Evolutionary conservation across 2,113 vertebrate species (phyloP).

Genomic region (Falcunculus frontatus): DNA sequence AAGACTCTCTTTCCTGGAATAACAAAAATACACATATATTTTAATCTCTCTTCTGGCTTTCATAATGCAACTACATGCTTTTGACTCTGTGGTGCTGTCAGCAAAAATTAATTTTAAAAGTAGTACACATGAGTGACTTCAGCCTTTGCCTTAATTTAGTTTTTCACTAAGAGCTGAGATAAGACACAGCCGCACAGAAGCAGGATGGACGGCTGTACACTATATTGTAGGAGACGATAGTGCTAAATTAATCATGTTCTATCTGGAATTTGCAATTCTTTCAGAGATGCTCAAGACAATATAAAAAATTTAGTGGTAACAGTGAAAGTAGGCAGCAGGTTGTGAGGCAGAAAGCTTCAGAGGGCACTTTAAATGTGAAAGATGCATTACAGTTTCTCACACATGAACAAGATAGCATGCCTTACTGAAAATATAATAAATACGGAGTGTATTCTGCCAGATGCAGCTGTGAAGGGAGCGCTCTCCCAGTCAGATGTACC

Average conservation of each 20-base stretch:
- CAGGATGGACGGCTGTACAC: conserved; percentile 64
- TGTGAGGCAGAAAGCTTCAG: conserved; percentile 78
- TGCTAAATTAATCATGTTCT: conserved; percentile 96
- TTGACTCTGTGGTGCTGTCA: conserved; percentile 56
- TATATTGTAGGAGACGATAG: conserved; percentile 65
- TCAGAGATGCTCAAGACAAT: conserved; percentile 88
- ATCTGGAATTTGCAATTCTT: conserved; percentile 93
- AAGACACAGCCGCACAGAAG: conserved; percentile 34
- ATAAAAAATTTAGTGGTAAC: conserved; percentile 93
- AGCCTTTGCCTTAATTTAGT: conserved; percentile 70
- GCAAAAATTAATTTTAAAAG: conserved; percentile 77
- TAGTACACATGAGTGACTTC: conserved; percentile 52
- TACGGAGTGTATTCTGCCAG: conserved; percentile 45
- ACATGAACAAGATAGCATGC: conserved; percentile 63
- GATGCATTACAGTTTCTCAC: conserved; percentile 75
- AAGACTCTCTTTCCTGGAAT: conserved; percentile 53
- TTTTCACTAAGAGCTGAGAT: conserved; percentile 65
- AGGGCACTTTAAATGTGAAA: conserved; percentile 77
- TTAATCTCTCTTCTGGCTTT: conserved; percentile 60
- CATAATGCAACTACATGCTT: conserved; percentile 58
- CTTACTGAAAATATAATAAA: conserved; percentile 68
- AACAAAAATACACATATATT: conserved; percentile 64
- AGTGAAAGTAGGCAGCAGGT: conserved; percentile 78
- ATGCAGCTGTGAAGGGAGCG: conserved; percentile 33
- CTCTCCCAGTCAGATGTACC: conserved; percentile 30